Evolutionary conservation across 2,888 invertebrate genomes (phyloP).

Genomic region (Pristionchus fissidentatus): DNA sequence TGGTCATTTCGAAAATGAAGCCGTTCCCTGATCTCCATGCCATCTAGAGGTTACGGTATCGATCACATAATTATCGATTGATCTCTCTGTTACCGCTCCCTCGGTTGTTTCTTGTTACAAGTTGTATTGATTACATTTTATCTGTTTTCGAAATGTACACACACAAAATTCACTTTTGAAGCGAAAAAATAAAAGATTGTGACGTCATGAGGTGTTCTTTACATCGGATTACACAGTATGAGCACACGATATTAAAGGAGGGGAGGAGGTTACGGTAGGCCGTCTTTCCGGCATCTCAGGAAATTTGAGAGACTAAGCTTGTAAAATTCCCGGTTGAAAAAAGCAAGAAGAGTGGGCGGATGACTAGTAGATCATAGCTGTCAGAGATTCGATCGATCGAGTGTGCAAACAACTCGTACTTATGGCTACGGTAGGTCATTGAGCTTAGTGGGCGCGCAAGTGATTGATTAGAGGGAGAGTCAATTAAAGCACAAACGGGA

Average conservation of each 20-base stretch:
- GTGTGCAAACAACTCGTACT: background rate
- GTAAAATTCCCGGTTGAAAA: too few species aligned
- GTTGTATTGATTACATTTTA: background rate
- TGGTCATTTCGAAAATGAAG: slow-evolving; percentile 96
- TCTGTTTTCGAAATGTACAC: slow-evolving; percentile 4
- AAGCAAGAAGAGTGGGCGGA: background rate
- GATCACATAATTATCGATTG: background rate
- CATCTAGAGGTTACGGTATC: slow-evolving; percentile 8
- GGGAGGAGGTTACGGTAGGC: background rate
- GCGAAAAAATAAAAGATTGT: background rate
- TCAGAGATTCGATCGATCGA: background rate
- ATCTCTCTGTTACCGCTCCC: background rate
- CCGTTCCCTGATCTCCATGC: slow-evolving; percentile 85
- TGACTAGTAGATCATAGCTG: background rate
- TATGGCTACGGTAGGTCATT: background rate
- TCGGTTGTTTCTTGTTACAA: background rate
- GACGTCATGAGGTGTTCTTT: slow-evolving; percentile 1
- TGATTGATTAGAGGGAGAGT: background rate
- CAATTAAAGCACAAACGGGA: background rate
- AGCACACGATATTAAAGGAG: background rate
- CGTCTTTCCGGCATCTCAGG: too few species aligned
- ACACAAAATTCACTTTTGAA: slow-evolving; percentile 34
- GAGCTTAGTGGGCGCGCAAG: background rate
- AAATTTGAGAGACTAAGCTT: too few species aligned
- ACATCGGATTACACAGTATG: background rate